phyloP scores from a whole-genome alignment of 2,888 invertebrate species.

The Nephrotoma appendiculata region DNA sequence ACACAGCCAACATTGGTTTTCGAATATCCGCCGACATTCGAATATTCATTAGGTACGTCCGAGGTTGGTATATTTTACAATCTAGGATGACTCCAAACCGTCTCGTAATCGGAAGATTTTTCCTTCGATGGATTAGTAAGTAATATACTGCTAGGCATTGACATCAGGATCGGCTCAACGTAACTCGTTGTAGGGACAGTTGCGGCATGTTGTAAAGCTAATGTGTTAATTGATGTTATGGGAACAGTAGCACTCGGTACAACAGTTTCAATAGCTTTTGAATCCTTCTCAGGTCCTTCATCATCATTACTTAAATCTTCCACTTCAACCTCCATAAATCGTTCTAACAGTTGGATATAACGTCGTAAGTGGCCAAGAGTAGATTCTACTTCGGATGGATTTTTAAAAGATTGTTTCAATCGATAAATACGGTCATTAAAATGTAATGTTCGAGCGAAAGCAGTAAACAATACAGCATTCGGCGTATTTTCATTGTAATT shows the following conservation, averaged over 20 bases:
- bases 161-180: background rate
- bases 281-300: background rate
- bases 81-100: background rate
- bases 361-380: background rate
- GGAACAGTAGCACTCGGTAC: background rate
- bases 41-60: background rate
- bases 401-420: too few relatives aligned
- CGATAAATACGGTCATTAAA: too few relatives aligned
- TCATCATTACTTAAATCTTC: background rate
- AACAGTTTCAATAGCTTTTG: background rate
- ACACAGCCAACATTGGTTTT: background rate
- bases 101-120: background rate
- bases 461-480: too few relatives aligned
- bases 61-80: background rate
- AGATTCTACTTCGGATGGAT: too few relatives aligned
- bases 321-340: background rate
- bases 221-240: background rate
- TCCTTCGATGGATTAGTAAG: background rate
- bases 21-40: background rate
- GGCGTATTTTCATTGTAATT: too few relatives aligned
- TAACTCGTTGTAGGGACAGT: background rate
- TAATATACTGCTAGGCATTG: background rate
- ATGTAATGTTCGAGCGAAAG: too few relatives aligned
- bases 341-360: background rate
- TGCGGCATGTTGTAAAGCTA: background rate